Evolutionary conservation across 2,113 vertebrate genomes (phyloP), one percentile per base, ranked within the genome.

Genomic region (Poeciliopsis prolifica): DNA sequence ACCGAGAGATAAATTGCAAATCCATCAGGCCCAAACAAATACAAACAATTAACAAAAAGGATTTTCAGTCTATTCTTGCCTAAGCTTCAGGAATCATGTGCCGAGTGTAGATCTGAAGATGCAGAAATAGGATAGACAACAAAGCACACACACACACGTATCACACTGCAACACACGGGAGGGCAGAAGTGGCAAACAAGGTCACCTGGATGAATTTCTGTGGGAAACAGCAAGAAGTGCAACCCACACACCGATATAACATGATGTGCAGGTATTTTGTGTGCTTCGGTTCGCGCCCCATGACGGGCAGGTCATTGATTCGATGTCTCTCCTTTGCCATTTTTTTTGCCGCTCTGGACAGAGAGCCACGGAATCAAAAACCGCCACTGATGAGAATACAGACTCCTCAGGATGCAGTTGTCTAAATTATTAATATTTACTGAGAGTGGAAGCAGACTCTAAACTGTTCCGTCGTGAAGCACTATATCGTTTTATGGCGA

Each of bases 121-220:
- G 42, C 0, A 75, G 12, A 54, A 26, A 28, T 19, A 11, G 12
- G 63, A 61, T 31, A 65, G 17, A 68, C 3, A 26, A 61, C 11
- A 28, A 31, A 63, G 72, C 68, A 6, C 17, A 63, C 9, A 2
- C n/a, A 31, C 35, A 11, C 35, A 10, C 35, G 33, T 9, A 10
- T 35, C 12, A 17, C 28, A 28, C 26, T 26, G 37, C 70, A 74
- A 51, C 69, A 78, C 51, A 58, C 22, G 22, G 15, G 37, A 61
- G 71, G 73, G 70, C n/a, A 69, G 63, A 78, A 48, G 71, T 82
- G 76, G 75, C 75, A 84, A 83, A 88, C 35, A 72, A 87, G 79
- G 86, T 82, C 74, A 82, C 30, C 37, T 65, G 70, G 66, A 74
- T 83, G 84, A 75, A 74, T 82, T 76, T 74, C 62, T 72, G 54